These are phyloP conservation scores for Ariolimax columbianus DNA, from an alignment of 2,888 invertebrate species.

Conservation along the genomic window DNA sequence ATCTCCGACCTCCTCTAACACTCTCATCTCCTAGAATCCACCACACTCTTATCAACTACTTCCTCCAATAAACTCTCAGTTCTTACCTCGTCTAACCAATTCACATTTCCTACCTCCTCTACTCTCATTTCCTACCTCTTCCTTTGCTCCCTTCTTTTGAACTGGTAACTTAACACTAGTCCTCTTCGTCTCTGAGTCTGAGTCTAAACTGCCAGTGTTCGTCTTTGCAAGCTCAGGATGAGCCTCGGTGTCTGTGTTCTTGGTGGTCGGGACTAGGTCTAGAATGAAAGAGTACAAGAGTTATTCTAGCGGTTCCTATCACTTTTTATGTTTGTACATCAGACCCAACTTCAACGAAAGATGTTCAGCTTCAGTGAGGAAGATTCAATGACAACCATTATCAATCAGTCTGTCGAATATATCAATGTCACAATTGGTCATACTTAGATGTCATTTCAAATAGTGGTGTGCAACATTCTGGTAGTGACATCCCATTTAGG, in stretches of 20 bases:
- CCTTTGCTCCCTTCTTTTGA: constrained; percentile 42
- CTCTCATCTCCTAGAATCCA: too few species aligned
- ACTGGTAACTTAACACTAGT: constrained; percentile 51
- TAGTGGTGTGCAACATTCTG: too few species aligned
- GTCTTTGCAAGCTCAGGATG: constrained; percentile 68
- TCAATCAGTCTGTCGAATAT: too few species aligned
- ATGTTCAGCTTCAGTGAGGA: too few species aligned
- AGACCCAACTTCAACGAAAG: neutral
- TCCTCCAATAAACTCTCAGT: too few species aligned
- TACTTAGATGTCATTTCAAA: neutral
- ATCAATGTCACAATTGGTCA: too few species aligned
- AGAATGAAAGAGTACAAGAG: constrained; percentile 22
- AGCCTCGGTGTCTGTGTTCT: constrained; percentile 70
- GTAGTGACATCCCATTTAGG: too few species aligned
- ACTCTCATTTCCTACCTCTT: constrained; percentile 39
- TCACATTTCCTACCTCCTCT: constrained; percentile 45
- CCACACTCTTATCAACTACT: too few species aligned
- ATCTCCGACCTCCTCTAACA: too few species aligned
- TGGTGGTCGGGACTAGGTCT: constrained; percentile 68
- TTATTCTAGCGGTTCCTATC: neutral
- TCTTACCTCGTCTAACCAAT: neutral
- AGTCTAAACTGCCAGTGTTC: constrained; percentile 51
- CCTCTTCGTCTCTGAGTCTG: constrained; percentile 52
- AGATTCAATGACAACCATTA: too few species aligned
- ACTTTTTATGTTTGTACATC: neutral